Evolutionary conservation across 2,797 vertebrate species (phyloP).

Genomic region (Melanitta fusca): DNA sequence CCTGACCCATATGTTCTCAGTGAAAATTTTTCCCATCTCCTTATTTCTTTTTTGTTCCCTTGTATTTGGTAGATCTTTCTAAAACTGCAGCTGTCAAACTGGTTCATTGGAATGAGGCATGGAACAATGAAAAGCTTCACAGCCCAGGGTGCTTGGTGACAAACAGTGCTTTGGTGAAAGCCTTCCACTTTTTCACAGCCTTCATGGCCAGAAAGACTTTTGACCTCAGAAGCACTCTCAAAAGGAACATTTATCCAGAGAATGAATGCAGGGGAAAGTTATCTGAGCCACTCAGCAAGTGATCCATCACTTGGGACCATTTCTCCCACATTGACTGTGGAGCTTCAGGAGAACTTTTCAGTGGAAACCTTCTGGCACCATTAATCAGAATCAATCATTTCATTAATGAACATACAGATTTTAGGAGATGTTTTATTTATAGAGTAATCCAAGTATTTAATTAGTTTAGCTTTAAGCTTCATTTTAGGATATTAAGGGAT

Average conservation of each 20-base stretch:
- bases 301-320: conserved; percentile 22
- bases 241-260: conserved; percentile 24
- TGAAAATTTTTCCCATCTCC: neutral
- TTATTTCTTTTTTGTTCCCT: neutral
- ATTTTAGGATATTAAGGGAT: neutral
- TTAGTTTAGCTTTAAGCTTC: neutral
- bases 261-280: conserved; percentile 37
- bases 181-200: conserved; percentile 28
- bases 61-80: conserved; percentile 1
- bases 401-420: neutral
- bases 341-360: conserved; percentile 1
- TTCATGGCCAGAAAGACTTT: conserved; percentile 26
- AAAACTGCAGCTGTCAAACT: conserved; percentile 17
- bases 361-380: neutral
- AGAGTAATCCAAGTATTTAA: neutral
- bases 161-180: conserved; percentile 27
- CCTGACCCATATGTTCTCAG: neutral
- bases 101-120: neutral
- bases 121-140: conserved; percentile 31
- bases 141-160: neutral
- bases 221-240: conserved; percentile 30
- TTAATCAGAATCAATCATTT: neutral
- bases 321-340: neutral
- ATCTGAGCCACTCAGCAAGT: conserved; percentile 17
- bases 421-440: neutral